phyloP scores from a whole-genome alignment of 2,797 vertebrate genomes.

The Syngnathus acus region DNA sequence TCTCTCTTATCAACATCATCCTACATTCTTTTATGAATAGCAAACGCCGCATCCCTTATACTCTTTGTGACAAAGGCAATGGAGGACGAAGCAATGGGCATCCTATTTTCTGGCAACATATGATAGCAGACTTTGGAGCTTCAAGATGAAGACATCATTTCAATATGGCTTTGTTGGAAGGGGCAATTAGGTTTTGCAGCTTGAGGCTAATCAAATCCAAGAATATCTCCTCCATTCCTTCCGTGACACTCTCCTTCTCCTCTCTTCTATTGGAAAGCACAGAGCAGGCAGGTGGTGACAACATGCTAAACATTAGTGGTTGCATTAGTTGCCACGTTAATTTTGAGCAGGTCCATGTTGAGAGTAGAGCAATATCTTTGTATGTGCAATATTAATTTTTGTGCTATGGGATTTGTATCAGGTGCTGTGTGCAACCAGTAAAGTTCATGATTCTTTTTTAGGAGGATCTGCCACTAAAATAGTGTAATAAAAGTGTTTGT shows the following conservation, averaged over 20 bases:
- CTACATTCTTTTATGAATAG: constrained; percentile 39
- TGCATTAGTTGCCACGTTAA: constrained; percentile 16
- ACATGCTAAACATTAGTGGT: constrained; percentile 40
- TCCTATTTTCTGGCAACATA: constrained; percentile 48
- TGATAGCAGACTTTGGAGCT: constrained; percentile 55
- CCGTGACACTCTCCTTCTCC: constrained; percentile 6
- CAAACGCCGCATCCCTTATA: constrained; percentile 50
- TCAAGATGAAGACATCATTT: constrained; percentile 70
- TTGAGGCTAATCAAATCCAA: constrained; percentile 66
- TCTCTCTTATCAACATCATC: constrained; percentile 38
- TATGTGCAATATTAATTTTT: neutral
- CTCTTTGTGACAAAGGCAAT: constrained; percentile 47
- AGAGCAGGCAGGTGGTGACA: constrained; percentile 29
- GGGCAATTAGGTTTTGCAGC: constrained; percentile 63
- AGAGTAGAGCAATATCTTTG: neutral
- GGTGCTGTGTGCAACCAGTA: neutral
- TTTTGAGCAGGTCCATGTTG: constrained; percentile 23
- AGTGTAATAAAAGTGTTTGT: too few species aligned
- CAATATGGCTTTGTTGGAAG: constrained; percentile 66
- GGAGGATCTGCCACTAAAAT: neutral
- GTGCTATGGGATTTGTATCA: neutral
- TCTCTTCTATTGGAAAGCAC: constrained; percentile 41
- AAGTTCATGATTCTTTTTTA: neutral
- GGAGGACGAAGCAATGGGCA: constrained; percentile 35
- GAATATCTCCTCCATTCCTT: constrained; percentile 29